A percentile compares a stretch with the other conserved stretches of the same genome.
Conservation (phyloP, 1,140 invertebrate genomes). For the Spodoptera frugiperda region DNA sequence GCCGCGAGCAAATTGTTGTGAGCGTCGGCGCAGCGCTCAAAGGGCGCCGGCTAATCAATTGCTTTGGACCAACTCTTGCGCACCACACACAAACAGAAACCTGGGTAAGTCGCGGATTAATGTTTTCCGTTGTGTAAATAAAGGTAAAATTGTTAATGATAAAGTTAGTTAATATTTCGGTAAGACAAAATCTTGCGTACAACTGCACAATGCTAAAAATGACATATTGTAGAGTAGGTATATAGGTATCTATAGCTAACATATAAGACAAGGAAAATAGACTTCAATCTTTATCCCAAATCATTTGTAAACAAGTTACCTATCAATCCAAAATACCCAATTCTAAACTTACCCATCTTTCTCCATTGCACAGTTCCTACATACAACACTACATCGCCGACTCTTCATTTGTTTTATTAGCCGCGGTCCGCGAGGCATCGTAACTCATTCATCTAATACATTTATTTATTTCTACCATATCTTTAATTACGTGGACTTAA, state of each 20-base stretch:
- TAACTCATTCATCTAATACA: constrained; percentile 72
- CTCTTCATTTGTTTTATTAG: constrained; percentile 79
- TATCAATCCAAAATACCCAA: not conserved
- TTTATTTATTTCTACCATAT: constrained; percentile 68
- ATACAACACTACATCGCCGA: constrained; percentile 54
- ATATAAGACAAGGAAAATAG: too few species aligned
- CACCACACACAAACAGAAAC: constrained; percentile 40
- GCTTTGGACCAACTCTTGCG: constrained; percentile 58
- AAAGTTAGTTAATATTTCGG: too few species aligned
- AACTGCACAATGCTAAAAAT: too few species aligned
- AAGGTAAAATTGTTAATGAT: too few species aligned
- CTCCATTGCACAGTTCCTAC: not conserved
- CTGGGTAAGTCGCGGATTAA: not conserved
- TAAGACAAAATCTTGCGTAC: too few species aligned
- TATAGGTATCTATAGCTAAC: too few species aligned
- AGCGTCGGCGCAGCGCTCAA: constrained; percentile 77
- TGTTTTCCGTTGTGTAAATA: not conserved
- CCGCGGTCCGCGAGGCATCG: constrained; percentile 67
- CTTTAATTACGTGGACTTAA: constrained; percentile 69
- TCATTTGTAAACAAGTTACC: not conserved
- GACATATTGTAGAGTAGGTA: too few species aligned
- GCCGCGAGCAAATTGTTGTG: constrained; percentile 83
- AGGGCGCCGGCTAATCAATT: constrained; percentile 83
- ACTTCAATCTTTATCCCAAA: not conserved
- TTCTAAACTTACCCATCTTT: constrained; percentile 44